Evolutionary conservation across 92 coral and sea anemone species (phyloP).

Genomic region (Palythoa caribaeorum): DNA sequence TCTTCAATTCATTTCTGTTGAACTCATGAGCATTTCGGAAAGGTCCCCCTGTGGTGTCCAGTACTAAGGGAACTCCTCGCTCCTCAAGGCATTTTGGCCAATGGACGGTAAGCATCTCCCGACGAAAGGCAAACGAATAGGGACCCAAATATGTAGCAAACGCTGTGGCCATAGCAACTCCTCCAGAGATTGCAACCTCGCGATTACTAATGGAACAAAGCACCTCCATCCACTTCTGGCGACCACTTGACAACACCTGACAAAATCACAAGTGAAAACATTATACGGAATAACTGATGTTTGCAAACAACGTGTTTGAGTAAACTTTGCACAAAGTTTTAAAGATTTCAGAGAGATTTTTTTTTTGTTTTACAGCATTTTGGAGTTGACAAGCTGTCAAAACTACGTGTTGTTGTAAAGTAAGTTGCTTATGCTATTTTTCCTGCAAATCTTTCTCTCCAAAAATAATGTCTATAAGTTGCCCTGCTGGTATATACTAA

Average conservation of each 20-base stretch:
- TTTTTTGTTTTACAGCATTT: no score
- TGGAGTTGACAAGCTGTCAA: no score
- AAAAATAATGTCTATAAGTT: no score
- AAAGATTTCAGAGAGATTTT: not conserved
- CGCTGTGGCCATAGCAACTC: conserved; percentile 97
- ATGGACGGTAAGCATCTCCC: conserved; percentile 88
- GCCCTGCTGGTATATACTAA: no score
- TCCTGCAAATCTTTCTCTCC: no score
- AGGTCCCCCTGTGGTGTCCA: conserved; percentile 76
- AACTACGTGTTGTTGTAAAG: no score
- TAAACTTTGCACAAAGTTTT: not conserved
- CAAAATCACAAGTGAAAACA: not conserved
- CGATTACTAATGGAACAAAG: conserved; percentile 88
- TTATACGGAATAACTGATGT: not conserved
- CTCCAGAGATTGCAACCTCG: conserved; percentile 91
- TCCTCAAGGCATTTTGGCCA: conserved; percentile 97
- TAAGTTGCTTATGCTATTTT: no score
- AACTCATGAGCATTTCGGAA: conserved; percentile 69
- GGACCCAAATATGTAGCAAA: conserved; percentile 98
- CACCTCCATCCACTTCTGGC: conserved; percentile 91
- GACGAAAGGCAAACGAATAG: conserved; percentile 91
- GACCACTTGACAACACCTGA: conserved; percentile 94
- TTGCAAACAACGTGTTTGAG: not conserved
- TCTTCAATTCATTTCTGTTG: conserved; percentile 50
- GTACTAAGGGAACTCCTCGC: conserved; percentile 91